Evolutionary conservation across 2,888 invertebrate genomes (phyloP), one percentile per base, ranked within the genome.

Genomic region (Didymodactylos carnosus): DNA sequence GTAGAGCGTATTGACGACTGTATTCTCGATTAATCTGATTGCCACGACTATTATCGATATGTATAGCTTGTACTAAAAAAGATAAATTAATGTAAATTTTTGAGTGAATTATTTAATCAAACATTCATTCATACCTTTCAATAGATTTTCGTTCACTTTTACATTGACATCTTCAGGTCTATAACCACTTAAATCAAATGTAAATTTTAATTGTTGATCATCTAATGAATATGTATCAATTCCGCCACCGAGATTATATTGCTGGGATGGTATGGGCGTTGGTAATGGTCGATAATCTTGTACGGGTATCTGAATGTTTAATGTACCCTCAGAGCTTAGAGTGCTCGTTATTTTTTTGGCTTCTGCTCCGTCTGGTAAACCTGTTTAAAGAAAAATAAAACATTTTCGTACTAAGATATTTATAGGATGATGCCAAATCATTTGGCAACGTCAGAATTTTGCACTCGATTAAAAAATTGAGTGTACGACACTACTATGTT

Each of bases 141-240:
- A 29, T 5, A 69, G 69, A 69, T 72, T 75, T 72, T 75, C 72
- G 29, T 69, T 75, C n/a, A 75, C 75, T 69, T 75, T 75, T 14
- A 75, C 71, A 35, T 69, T 75, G 13, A 75, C 62, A 72, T 75
- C 75, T 23, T 75, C 72, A 16, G 75, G 75, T 70, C 72, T 75
- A 51, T 75, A 75, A 40, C 72, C 75, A 53, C 53, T 72, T 19
- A 75, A 27, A 70, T 75, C 75, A 70, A 75, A 72, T 46, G 75
- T 75, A 43, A 75, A 49, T 40, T 62, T 69, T 1, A 75, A 23
- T 40, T 69, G 69, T 69, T 69, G 69, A 69, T 40, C 39, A 25
- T 16, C 40, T 3, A 40, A 39, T 69, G 25, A 13, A 25, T 69
- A 39, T 35, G 69, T 49, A 41, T 43, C 43, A 43, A n/a, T 39